Evolutionary conservation across 2,797 vertebrate genomes (phyloP), one percentile per base, ranked within the genome.

Genomic region (Hypotaenidia okinawae): DNA sequence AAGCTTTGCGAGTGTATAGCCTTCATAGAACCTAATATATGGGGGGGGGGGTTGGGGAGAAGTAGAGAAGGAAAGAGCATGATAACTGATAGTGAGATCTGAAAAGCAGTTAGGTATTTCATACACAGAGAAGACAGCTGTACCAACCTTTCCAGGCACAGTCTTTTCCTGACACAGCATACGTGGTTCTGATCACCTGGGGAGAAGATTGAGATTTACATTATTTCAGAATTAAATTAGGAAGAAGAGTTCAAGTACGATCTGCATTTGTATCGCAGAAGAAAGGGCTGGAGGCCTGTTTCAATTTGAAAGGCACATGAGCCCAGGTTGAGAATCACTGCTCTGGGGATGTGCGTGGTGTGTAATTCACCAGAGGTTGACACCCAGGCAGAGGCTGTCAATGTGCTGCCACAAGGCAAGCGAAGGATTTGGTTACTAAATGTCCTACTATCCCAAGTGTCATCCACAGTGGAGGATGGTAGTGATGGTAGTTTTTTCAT

Each of bases 211-310:
- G 43, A 86, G 85, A 76, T 81, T 86, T 91, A 66, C 80, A 85
- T 69, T 74, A 67, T 73, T 89, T 92, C 62, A 49, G 84, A 84
- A 92, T 88, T 86, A 67, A 93, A 84, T 72, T 84, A 96, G 17
- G 22, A 80, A 77, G 62, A 73, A 76, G 28, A 18, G 14, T 57
- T 90, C 78, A 94, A 94, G 39, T 28, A 52, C 39, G 55, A 82
- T 94, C 87, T 78, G 64, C 41, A 58, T 90, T 86, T 79, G 73
- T 51, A 54, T 37, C 49, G 47, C 52, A 94, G 83, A 69, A 63
- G 69, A 78, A 90, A 90, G 43, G n/a, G 15, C 70, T 82, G 52
- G 21, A 69, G 35, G 41, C 7, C 2, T 19, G 43, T 70, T 75
- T 88, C 55, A 18, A 0, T 73, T 54, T 69, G 63, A 81, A 70